Evolutionary conservation across 1,140 invertebrate genomes (phyloP).

Genomic region (Theocolax elegans): DNA sequence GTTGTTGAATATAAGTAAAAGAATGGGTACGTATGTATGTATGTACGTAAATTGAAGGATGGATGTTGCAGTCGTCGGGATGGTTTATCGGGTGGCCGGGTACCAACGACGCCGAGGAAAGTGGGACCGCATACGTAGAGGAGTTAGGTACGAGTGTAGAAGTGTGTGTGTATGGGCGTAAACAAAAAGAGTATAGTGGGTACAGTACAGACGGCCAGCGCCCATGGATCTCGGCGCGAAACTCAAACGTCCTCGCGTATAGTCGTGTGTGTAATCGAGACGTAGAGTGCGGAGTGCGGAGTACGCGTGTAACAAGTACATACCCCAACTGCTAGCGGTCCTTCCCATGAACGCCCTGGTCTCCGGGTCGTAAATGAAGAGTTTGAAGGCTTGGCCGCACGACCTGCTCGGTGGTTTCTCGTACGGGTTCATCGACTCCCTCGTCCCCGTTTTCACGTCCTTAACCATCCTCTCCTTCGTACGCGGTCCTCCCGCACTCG

Average conservation of each 20-base stretch:
- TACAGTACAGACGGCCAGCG: too few relatives aligned
- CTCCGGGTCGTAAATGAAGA: constrained; percentile 77
- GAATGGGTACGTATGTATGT: too few relatives aligned
- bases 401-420: constrained; percentile 59
- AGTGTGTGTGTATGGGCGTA: too few relatives aligned
- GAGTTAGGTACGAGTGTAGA: too few relatives aligned
- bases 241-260: neutral
- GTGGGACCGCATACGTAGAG: too few relatives aligned
- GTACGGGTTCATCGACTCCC: constrained; percentile 58
- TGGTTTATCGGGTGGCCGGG: too few relatives aligned
- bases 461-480: constrained; percentile 49
- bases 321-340: constrained; percentile 81
- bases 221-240: neutral
- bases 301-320: neutral
- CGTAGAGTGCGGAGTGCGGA: neutral
- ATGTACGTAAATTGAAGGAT: too few relatives aligned
- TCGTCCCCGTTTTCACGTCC: constrained; percentile 49
- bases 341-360: constrained; percentile 79
- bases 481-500: constrained; percentile 14
- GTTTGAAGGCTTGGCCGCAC: constrained; percentile 54
- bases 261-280: neutral
- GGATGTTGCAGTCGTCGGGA: too few relatives aligned
- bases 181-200: too few relatives aligned
- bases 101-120: too few relatives aligned
- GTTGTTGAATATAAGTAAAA: too few relatives aligned